Evolutionary conservation across 2,113 vertebrate genomes (phyloP).

Genomic region (Neodon shergylaensis): DNA sequence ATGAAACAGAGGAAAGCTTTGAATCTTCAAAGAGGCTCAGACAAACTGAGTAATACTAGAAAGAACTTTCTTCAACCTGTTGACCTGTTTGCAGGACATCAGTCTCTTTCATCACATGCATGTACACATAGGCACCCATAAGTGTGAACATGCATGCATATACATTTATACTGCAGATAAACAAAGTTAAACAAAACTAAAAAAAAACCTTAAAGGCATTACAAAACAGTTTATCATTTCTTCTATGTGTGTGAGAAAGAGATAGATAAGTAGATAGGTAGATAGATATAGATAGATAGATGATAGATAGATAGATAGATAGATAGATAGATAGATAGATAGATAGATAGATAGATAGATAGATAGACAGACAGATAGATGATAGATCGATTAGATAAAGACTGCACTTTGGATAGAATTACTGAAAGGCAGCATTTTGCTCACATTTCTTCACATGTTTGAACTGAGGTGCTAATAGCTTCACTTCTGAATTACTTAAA

Average conservation of each 20-base stretch:
- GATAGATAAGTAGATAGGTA: no score
- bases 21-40: neutral
- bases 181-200: neutral
- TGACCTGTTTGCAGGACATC: neutral
- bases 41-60: neutral
- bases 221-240: neutral
- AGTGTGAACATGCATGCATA: neutral
- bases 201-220: neutral
- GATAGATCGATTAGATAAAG: neutral
- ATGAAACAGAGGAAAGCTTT: neutral
- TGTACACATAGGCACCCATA: no score
- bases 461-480: neutral
- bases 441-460: neutral
- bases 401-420: neutral
- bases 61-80: neutral
- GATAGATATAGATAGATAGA: no score
- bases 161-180: neutral
- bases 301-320: rapidly evolving
- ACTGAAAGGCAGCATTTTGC: neutral
- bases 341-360: no score
- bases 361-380: no score
- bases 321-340: no score
- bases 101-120: neutral
- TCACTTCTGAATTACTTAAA: neutral
- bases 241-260: neutral